phyloP scores from a whole-genome alignment of 2,113 vertebrate species.

The Channa argus region DNA sequence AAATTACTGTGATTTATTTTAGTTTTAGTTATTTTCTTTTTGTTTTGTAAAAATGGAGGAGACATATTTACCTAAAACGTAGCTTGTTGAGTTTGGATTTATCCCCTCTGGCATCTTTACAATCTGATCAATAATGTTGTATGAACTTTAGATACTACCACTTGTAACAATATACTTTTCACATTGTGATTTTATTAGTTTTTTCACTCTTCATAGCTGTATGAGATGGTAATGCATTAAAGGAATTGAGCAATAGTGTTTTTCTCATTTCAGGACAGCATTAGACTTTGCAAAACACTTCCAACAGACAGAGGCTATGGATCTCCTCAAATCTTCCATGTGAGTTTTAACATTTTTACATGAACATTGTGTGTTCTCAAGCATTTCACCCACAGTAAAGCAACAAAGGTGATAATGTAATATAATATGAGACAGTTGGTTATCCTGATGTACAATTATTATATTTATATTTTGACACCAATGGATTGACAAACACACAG shows the following conservation, averaged over 20 bases:
- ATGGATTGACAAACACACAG: too few species aligned
- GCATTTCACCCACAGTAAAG: too few species aligned
- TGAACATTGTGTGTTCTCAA: too few species aligned
- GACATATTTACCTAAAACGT: neutral
- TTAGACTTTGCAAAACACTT: conserved; percentile 94
- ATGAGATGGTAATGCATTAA: too few species aligned
- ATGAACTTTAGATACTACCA: neutral
- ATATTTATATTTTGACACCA: too few species aligned
- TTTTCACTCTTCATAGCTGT: neutral
- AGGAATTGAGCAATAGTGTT: neutral
- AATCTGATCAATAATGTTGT: neutral
- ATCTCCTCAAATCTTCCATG: conserved; percentile 92
- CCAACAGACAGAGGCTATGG: conserved; percentile 88
- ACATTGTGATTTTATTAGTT: neutral
- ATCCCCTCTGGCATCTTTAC: neutral
- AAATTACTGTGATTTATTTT: neutral
- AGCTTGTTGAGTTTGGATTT: neutral
- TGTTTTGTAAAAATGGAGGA: neutral
- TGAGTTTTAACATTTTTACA: conserved; percentile 66
- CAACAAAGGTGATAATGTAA: too few species aligned
- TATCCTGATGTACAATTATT: too few species aligned
- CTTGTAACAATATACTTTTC: neutral
- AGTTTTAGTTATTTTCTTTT: neutral
- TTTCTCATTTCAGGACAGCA: conserved; percentile 86
- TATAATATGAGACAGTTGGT: too few species aligned